Conservation (phyloP, 1,140 invertebrate species). For the Palaemon carinicauda region DNA sequence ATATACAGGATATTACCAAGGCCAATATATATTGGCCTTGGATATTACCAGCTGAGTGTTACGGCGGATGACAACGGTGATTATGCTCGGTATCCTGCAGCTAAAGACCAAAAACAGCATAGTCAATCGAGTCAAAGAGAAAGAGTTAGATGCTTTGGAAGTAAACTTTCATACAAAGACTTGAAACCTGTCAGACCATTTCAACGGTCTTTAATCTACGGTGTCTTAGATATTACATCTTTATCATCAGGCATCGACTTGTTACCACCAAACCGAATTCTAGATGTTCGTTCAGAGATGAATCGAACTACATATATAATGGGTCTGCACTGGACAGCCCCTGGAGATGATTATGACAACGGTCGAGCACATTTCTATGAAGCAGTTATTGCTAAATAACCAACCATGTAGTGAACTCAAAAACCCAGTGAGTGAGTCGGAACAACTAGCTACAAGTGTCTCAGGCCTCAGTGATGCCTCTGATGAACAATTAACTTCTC, state of each 20-base stretch:
- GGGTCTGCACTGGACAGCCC: slow-evolving; percentile 61
- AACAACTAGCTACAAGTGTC: too few relatives aligned
- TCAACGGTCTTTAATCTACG: slow-evolving; percentile 27
- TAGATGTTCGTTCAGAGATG: slow-evolving; percentile 60
- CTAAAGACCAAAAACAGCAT: background rate
- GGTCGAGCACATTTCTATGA: slow-evolving; percentile 58
- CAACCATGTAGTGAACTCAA: too few relatives aligned
- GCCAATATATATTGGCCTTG: too few relatives aligned
- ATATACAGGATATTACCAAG: slow-evolving; percentile 54
- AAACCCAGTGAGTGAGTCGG: too few relatives aligned
- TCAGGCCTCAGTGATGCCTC: too few relatives aligned
- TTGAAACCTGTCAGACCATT: slow-evolving; percentile 32
- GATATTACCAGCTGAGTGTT: slow-evolving; percentile 35
- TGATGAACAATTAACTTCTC: too few relatives aligned
- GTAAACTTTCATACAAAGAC: slow-evolving; percentile 19
- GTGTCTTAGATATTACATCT: slow-evolving; percentile 31
- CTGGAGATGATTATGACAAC: slow-evolving; percentile 62
- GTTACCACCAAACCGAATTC: slow-evolving; percentile 62
- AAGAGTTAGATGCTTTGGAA: slow-evolving; percentile 44
- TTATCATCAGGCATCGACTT: slow-evolving; percentile 47
- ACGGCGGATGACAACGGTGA: background rate
- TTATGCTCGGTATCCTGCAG: background rate
- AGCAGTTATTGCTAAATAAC: slow-evolving; percentile 21
- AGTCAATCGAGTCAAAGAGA: too few relatives aligned
- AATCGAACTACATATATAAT: slow-evolving; percentile 59